Evolutionary conservation across 53 echinoderm and acorn worm species (phyloP), one percentile per base, ranked within the genome.

Genomic region (Patiria pectinifera): DNA sequence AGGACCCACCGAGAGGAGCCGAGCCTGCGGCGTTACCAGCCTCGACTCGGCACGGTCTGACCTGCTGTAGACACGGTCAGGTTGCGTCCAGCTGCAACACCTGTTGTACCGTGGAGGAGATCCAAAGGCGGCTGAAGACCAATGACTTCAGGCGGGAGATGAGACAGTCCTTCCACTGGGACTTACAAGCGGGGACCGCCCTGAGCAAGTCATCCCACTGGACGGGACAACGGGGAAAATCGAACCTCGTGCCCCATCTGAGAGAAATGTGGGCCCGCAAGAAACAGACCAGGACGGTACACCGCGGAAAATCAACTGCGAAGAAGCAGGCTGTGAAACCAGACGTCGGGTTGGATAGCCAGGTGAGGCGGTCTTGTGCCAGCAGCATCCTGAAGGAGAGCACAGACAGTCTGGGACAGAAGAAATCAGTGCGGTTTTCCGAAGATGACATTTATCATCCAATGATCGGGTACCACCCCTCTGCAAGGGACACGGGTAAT

Each of bases 81-180:
- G 92, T 94, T 59, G 71, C 87, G 46, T 49, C 85, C 35, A 92
- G 82, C 21, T 96, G 96, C 26, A 90, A 82, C 71, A 93, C 94
- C 6, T 96, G 96, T 82, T 76, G 82, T 4, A 87, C 96, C 15
- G 87, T 96, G 19, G 96, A 91, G 15, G 94, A 96, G 71, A 91
- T 94, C 53, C 83, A 93, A 43, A 63, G 87, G 22, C 78, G 94
- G 74, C 59, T 96, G 61, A 94, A 94, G 74, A 76, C 76, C 11
- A 72, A 61, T 59, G 71, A 87, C 24, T 83, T 94, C 61, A 92
- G 63, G 49, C 60, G 82, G 59, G 85, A 86, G 48, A 83, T 92
- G 59, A 48, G 43, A 49, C 83, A 80, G 80, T 71, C 91, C 6
- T 93, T 79, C 86, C 91, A 94, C 45, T 93, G 94, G 93, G 94